Evolutionary conservation across 2,888 invertebrate genomes (phyloP), one percentile per base, ranked within the genome.

Genomic region (Chrysodeixis includens): DNA sequence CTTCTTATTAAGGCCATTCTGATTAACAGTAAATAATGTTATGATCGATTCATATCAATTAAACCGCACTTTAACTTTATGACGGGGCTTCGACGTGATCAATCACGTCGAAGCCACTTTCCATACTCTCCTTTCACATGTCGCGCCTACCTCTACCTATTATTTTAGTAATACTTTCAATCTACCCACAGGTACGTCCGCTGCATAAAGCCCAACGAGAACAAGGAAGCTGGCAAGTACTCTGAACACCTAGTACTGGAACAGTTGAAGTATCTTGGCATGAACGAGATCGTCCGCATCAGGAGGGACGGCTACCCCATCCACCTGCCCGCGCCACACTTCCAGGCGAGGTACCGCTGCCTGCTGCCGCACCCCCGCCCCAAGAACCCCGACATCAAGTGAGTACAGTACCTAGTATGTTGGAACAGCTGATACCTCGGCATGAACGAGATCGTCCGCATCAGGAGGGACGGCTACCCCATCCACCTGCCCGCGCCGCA

Each of bases 231-330:
- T 0, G 96, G 98, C 83, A 96, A 96, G 84, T 99, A 97, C 91
- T 97, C 97, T 87, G 97, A 97, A 66, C 96, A 96, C 62, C 94
- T 98, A 66, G 98, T 99, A 1, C 93, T 98, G 79, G 98, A 98
- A 85, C 99, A 99, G 91, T 94, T 99, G 57, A 97, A 97, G 83
- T 99, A 99, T 93, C 95, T 99, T 70, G 99, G 98, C 69, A 98
- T 99, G 98, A 95, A 98, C 88, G 98, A 99, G 90, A 98, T 99
- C 77, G 98, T 99, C 81, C 96, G 98, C 71, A 99, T 99, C 74
- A 95, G 98, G 6, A 97, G 98, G 83, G 98, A 98, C 89, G 98
- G 98, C 4, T 99, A 97, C 91, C 98, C 98, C 0, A 96, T 98
- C 76, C 98, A 99, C 86, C 96, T 98, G 91, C 96, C 96, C 30